Evolutionary conservation across 2,888 invertebrate species (phyloP).

Genomic region (Heliconius aoede): DNA sequence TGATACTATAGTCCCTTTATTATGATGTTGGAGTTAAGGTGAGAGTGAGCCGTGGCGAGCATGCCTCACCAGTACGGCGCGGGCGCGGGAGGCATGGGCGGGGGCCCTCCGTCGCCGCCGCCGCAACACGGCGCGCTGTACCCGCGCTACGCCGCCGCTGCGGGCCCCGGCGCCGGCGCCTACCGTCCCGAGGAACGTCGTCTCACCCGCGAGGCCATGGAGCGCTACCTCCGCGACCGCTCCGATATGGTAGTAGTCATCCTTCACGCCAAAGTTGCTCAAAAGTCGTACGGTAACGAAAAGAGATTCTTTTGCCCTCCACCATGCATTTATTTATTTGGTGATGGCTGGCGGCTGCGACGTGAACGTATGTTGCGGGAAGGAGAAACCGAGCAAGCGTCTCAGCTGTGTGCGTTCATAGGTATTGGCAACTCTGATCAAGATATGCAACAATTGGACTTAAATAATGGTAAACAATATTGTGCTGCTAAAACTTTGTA

Average conservation of each 20-base stretch:
- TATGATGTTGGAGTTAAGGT: slow-evolving; percentile 69
- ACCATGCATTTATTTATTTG: slow-evolving; percentile 98
- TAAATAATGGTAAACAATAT: slow-evolving; percentile 98
- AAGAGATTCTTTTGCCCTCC: slow-evolving; percentile 99
- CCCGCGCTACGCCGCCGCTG: slow-evolving; percentile 85
- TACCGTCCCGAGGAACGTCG: slow-evolving; percentile 92
- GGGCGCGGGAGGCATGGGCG: slow-evolving; percentile 87
- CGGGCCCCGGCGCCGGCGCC: slow-evolving; percentile 83
- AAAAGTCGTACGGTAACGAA: slow-evolving; percentile 99
- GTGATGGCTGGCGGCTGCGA: slow-evolving; percentile 98
- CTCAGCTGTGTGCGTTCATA: slow-evolving; percentile 99
- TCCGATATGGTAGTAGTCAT: slow-evolving; percentile 98
- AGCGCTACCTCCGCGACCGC: slow-evolving; percentile 95
- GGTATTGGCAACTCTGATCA: slow-evolving; percentile 99
- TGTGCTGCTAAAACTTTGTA: slow-evolving; percentile 99
- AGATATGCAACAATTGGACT: slow-evolving; percentile 99
- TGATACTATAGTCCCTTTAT: slow-evolving; percentile 49
- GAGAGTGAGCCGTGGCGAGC: slow-evolving; percentile 81
- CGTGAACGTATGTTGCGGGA: slow-evolving; percentile 96
- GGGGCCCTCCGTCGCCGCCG: slow-evolving; percentile 90
- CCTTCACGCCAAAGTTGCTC: slow-evolving; percentile 99
- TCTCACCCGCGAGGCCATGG: slow-evolving; percentile 96
- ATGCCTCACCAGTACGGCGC: slow-evolving; percentile 93
- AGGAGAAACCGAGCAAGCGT: slow-evolving; percentile 94
- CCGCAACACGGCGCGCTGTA: slow-evolving; percentile 84